Conservation (phyloP, 1,140 invertebrate species). For the Trichogramma pretiosum region DNA sequence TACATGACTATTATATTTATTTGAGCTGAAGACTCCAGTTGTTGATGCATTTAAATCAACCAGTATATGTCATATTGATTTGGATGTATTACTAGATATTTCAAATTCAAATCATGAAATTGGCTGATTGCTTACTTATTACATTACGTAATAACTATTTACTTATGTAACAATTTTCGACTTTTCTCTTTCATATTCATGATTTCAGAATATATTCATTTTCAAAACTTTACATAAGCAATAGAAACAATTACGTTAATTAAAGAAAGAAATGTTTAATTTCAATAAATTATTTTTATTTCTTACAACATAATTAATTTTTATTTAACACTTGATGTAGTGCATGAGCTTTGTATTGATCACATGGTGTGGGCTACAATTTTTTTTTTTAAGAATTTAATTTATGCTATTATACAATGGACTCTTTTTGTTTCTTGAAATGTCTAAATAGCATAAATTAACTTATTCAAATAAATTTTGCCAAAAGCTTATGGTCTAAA, state of each 20-base stretch:
- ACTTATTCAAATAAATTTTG: background rate
- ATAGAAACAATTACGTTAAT: constrained; percentile 22
- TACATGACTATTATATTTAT: constrained; percentile 21
- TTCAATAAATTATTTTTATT: no score
- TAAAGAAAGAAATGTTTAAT: no score
- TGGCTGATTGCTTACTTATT: constrained; percentile 46
- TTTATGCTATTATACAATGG: no score
- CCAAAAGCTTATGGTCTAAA: constrained; percentile 20
- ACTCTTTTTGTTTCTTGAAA: no score
- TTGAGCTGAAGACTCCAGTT: constrained; percentile 40
- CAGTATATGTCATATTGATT: constrained; percentile 44
- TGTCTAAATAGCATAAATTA: no score
- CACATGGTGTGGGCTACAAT: no score
- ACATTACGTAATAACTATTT: no score
- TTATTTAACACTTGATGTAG: no score
- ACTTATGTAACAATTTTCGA: constrained; percentile 24
- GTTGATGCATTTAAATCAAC: constrained; percentile 45
- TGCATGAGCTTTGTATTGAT: constrained; percentile 45
- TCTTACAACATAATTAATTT: no score
- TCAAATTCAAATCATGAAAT: constrained; percentile 46
- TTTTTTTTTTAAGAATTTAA: no score
- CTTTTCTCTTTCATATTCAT: constrained; percentile 1
- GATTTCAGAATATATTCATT: background rate
- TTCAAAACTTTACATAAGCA: constrained; percentile 24
- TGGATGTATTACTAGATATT: constrained; percentile 40